Evolutionary conservation across 2,113 vertebrate species (phyloP).

Genomic region (Malurus cyaneus): DNA sequence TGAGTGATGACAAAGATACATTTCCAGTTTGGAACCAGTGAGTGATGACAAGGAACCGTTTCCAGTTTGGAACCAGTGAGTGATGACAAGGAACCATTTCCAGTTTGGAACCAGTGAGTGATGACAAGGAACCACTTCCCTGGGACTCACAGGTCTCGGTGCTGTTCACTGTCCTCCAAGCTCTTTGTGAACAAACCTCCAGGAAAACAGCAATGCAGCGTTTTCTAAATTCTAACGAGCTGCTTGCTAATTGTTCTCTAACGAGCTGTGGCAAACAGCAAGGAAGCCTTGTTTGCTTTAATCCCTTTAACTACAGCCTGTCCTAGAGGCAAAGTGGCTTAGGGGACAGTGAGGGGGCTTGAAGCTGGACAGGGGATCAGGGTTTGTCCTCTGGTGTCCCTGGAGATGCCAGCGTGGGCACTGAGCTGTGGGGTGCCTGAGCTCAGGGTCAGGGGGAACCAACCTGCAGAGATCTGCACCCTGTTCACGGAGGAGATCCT

Average conservation of each 20-base stretch:
- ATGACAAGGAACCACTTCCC: not conserved
- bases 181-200: not conserved
- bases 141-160: not conserved
- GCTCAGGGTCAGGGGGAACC: not conserved
- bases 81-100: not conserved
- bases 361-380: not conserved
- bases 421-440: not conserved
- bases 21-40: not conserved
- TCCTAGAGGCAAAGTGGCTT: not conserved
- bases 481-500: not conserved
- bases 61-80: not conserved
- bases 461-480: not conserved
- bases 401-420: not conserved
- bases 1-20: not conserved
- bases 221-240: slow-evolving; percentile 42
- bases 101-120: not conserved
- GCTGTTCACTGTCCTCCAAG: not conserved
- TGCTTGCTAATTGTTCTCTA: slow-evolving; percentile 27
- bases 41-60: not conserved
- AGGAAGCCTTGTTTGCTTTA: not conserved
- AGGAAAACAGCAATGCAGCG: slow-evolving; percentile 27
- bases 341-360: not conserved
- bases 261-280: slow-evolving; percentile 36
- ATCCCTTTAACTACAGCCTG: not conserved
- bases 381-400: not conserved